These are phyloP conservation scores for Cliona cf. orientalis DNA, from an alignment of 37 sponge, comb jelly and placozoan species.

Conservation along the genomic window DNA sequence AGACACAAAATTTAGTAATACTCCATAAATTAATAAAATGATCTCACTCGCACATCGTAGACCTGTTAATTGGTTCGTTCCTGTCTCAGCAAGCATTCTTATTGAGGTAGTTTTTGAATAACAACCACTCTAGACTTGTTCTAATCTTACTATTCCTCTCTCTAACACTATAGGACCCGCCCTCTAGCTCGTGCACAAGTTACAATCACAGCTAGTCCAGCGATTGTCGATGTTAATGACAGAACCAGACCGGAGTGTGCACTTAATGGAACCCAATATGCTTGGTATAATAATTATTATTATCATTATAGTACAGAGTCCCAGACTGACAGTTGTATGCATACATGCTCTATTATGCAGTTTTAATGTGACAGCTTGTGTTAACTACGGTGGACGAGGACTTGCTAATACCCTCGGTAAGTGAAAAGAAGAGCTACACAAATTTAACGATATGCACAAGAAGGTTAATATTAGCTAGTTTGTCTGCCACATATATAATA, in stretches of 20 bases:
- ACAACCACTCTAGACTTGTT: not conserved
- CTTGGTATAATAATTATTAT: too few relatives aligned
- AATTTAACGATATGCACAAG: too few relatives aligned
- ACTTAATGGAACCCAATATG: not conserved
- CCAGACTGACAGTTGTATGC: too few relatives aligned
- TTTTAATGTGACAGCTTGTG: constrained; percentile 38
- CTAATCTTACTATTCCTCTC: not conserved
- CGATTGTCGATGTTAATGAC: constrained; percentile 22
- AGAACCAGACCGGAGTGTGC: not conserved
- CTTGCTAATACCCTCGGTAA: constrained; percentile 15
- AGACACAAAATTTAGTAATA: not conserved
- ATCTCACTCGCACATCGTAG: too few relatives aligned
- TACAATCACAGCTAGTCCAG: constrained; percentile 10
- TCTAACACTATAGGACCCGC: constrained; percentile 19
- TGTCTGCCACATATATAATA: too few relatives aligned
- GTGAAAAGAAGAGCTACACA: too few relatives aligned
- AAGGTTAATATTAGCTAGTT: too few relatives aligned
- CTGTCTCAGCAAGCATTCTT: constrained; percentile 54
- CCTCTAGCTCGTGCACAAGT: constrained; percentile 35
- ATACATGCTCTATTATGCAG: too few relatives aligned
- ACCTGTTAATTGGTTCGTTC: constrained; percentile 74
- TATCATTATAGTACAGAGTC: too few relatives aligned
- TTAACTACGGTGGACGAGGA: constrained; percentile 16
- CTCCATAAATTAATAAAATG: too few relatives aligned
- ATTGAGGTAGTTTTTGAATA: constrained; percentile 49